Evolutionary conservation across 2,797 vertebrate genomes (phyloP), one percentile per base, ranked within the genome.

Genomic region (Sardinella longiceps): DNA sequence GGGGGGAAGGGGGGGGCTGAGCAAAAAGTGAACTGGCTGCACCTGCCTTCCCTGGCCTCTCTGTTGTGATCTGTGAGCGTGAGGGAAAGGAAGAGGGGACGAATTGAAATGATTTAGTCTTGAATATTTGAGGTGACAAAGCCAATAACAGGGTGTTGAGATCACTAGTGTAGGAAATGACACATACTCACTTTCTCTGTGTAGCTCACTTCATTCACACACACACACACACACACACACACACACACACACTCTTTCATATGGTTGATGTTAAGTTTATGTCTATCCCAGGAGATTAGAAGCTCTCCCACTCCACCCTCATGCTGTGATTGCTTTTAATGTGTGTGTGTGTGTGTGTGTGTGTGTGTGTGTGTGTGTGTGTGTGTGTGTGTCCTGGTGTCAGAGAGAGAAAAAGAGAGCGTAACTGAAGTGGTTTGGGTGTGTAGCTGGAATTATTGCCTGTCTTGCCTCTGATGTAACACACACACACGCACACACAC

Each of bases 311-410:
- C 70, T 77, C 33, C 33, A 77, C 70, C 70, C 30, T 74, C 70
- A 39, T 77, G 70, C 70, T 77, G 70, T 43, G 63, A 33, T 15
- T 5, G 12, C 14, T 11, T 53, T 5, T 43, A 43, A 11, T 1
- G 56, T n/a, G 56, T n/a, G 56, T 58, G 20, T 58, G 56, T 58
- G 20, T 63, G 7, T 63, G 58, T 11, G 6, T 28, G 9, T 28
- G 58, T 63, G 63, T 70, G 63, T 70, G 63, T 74, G 66, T 74
- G 60, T 33, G 60, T 66, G 60, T 66, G 60, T 66, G 25, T 63
- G 60, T 63, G 60, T 63, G n/a, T 30, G 10, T 37, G 30, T 66
- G 60, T 66, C 25, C 28, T 9, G 33, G 33, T 74, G 33, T 74
- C 66, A 74, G 66, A 33, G 0, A 33, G 37, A 77, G 9, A 43